A percentile compares a stretch with the other conserved stretches of the same genome.
phyloP scores from a whole-genome alignment of 2,888 invertebrate genomes.

The Pandemis cinnamomeana region DNA sequence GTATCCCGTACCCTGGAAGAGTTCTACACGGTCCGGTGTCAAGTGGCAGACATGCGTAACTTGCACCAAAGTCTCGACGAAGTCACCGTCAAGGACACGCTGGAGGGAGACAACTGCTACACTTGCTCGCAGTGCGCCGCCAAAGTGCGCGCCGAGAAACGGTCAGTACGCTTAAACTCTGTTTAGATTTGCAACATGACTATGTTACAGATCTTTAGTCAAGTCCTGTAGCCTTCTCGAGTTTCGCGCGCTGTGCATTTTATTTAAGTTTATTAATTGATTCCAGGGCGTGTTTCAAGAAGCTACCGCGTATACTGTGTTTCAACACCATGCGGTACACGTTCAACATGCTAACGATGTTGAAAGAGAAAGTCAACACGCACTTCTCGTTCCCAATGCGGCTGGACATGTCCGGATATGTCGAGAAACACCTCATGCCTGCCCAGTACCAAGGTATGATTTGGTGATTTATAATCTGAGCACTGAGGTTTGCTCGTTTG shows the following conservation, averaged over 20 bases:
- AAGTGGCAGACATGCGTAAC: conserved; percentile 98
- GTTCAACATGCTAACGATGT: conserved; percentile 98
- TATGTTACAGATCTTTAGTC: too few relatives aligned
- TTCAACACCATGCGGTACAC: conserved; percentile 99
- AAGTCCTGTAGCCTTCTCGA: too few relatives aligned
- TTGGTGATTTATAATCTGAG: too few relatives aligned
- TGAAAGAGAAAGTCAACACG: conserved; percentile 98
- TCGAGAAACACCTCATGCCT: conserved; percentile 96
- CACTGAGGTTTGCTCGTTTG: too few relatives aligned
- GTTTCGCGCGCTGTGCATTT: too few relatives aligned
- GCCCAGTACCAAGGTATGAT: conserved; percentile 89
- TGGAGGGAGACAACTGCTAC: conserved; percentile 99
- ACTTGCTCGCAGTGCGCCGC: conserved; percentile 97
- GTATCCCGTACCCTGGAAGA: conserved; percentile 97
- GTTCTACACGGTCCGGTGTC: conserved; percentile 98
- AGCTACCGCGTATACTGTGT: conserved; percentile 95
- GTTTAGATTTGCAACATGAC: too few relatives aligned
- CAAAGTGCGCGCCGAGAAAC: conserved; percentile 97
- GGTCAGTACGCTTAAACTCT: conserved; percentile 71
- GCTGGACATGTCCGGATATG: conserved; percentile 97
- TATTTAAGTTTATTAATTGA: background rate
- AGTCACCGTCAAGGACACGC: conserved; percentile 98
- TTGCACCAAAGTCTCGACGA: conserved; percentile 97
- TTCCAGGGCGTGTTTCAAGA: conserved; percentile 95
- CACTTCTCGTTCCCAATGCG: conserved; percentile 98